Evolutionary conservation across 2,113 vertebrate genomes (phyloP), one percentile per base, ranked within the genome.

Genomic region (Tautogolabrus adspersus): DNA sequence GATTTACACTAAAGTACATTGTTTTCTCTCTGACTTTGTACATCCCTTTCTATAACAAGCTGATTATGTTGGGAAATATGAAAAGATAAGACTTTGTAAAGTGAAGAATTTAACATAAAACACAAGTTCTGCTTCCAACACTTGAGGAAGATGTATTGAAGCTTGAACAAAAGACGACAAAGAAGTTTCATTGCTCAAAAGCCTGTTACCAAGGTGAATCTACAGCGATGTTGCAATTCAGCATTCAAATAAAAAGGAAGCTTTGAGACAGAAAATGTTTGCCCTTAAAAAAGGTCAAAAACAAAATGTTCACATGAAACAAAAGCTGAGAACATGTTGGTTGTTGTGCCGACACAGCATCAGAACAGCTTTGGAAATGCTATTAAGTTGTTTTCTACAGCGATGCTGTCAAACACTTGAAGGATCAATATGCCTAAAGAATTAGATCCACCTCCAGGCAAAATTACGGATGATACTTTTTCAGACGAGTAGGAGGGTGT

Each of bases 171-270:
- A 51, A 63, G 56, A 42, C 38, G 47, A 49, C 44, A 26, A 6
- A 10, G 18, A 19, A 44, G 42, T 59, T 22, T 2, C 51, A 22
- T 18, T n/a, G 16, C 71, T 62, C 23, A 54, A 75, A 57, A 4
- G 26, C 11, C 52, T 9, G 15, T 76, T 66, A 56, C 55, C 73
- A 60, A 71, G 42, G 34, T 40, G 47, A 58, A 70, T 34, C 10
- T 58, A 42, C 64, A 42, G 37, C 10, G 2, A 77, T 46, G 54
- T 13, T 69, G 38, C 19, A 9, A 42, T 42, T 10, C 8, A 42
- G 16, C 22, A n/a, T 19, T 30, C 19, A n/a, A 66, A 16, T 23
- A 4, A 65, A 66, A 61, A 21, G 22, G 21, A n/a, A 54, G n/a
- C 62, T 30, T 6, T 60, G 49, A 56, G 38, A 30, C 19, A 4